Base-by-base conservation (phyloP, 2,888 invertebrate genomes). In the Chydorus sphaericus region DNA sequence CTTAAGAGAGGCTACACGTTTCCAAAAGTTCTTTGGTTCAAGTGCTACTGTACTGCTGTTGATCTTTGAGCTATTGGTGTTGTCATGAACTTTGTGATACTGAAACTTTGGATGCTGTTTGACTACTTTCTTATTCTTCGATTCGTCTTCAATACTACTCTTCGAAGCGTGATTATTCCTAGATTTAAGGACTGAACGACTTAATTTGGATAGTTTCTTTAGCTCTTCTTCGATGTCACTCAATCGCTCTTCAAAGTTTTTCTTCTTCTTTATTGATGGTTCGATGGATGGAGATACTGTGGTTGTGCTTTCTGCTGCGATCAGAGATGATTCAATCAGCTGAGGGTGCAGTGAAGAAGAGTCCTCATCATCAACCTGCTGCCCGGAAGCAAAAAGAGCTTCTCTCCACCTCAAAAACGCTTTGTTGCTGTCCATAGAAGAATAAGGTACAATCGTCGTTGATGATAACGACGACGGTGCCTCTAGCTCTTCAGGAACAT, bases 211-310 rank as follows among this genome's bases (percentile, higher is more conserved):
- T 8, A 44, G 18, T 8, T 44, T 44, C 20, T 44, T 44, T n/a
- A 52, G 37, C 23, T 52, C 52, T 18, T 26, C 33, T 36, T 52
- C 52, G 23, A 52, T 52, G 10, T 52, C 52, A n/a, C 23, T 31
- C 23, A 52, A 37, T 3, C 52, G 52, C 14, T 52, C 52, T 37
- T 52, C 52, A 36, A 52, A 52, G 23, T 36, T 52, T 33, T 52
- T 52, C 10, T 23, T 37, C n/a, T n/a, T n/a, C n/a, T n/a, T n/a
- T n/a, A n/a, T n/a, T n/a, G n/a, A n/a, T n/a, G n/a, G n/a, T n/a
- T n/a, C n/a, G n/a, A n/a, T n/a, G n/a, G n/a, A n/a, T n/a, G n/a
- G n/a, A n/a, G n/a, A n/a, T n/a, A n/a, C n/a, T n/a, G n/a, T n/a
- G n/a, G n/a, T n/a, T n/a, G n/a, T n/a, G n/a, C n/a, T n/a, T n/a